Evolutionary conservation across 1,140 invertebrate species (phyloP).

Genomic region (Listronotus bonariensis): DNA sequence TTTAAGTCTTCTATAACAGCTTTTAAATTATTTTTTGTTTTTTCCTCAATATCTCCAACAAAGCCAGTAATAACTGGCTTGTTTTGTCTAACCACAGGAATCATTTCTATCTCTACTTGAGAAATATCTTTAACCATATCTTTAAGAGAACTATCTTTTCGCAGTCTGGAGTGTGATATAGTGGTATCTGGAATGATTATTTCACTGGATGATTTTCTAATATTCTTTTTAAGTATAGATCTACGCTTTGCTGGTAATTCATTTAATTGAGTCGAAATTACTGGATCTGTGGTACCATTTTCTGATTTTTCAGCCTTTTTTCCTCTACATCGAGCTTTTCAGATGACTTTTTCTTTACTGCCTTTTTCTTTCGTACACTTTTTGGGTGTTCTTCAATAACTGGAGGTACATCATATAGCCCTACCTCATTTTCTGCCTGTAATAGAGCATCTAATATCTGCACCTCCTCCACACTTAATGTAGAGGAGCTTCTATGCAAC

Average conservation of each 20-base stretch:
- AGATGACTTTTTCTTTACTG: slow-evolving; percentile 44
- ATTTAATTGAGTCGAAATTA: background rate
- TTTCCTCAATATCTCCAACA: slow-evolving; percentile 57
- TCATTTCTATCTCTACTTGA: slow-evolving; percentile 51
- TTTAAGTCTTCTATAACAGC: slow-evolving; percentile 60
- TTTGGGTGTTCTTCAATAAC: slow-evolving; percentile 18
- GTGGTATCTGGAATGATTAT: slow-evolving; percentile 40
- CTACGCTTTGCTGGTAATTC: slow-evolving; percentile 46
- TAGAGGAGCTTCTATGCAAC: slow-evolving; percentile 58
- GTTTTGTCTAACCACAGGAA: slow-evolving; percentile 51
- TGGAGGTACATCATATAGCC: slow-evolving; percentile 22
- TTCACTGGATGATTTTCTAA: slow-evolving; percentile 36
- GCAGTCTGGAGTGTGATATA: slow-evolving; percentile 19
- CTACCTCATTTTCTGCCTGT: slow-evolving; percentile 35
- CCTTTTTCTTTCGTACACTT: slow-evolving; percentile 46
- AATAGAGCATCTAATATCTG: slow-evolving; percentile 40
- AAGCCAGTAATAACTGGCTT: slow-evolving; percentile 61
- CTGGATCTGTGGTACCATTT: background rate
- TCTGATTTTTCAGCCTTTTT: slow-evolving; percentile 21
- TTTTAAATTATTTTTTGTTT: slow-evolving; percentile 56
- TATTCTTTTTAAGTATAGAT: slow-evolving; percentile 44
- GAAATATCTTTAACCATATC: slow-evolving; percentile 51
- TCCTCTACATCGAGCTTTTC: slow-evolving; percentile 3
- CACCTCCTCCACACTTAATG: slow-evolving; percentile 59
- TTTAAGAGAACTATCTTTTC: slow-evolving; percentile 42